Evolutionary conservation across 2,888 invertebrate species (phyloP).

Genomic region (Tupiocoris notatus): DNA sequence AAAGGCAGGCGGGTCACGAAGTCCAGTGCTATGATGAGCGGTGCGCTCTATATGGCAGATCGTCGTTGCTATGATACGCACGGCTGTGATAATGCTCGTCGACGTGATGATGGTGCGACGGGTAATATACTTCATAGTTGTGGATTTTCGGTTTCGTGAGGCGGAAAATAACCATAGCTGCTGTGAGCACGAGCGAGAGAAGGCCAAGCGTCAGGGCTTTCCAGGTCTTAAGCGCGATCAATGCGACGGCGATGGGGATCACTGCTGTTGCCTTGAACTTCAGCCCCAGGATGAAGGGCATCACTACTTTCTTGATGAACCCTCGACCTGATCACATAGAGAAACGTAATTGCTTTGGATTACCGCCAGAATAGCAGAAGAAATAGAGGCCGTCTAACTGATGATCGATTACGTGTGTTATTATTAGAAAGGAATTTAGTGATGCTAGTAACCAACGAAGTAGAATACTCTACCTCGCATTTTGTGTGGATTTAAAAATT

Average conservation of each 20-base stretch:
- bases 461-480: too few species aligned
- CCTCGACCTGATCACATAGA: conserved; percentile 66
- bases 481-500: too few species aligned
- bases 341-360: too few species aligned
- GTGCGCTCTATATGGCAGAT: conserved; percentile 43
- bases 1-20: too few species aligned
- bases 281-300: conserved; percentile 80
- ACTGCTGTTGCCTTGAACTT: conserved; percentile 83
- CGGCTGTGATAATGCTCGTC: conserved; percentile 47
- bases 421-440: too few species aligned
- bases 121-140: conserved; percentile 84
- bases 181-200: conserved; percentile 78
- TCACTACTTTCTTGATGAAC: conserved; percentile 77
- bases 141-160: conserved; percentile 83
- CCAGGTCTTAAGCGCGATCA: conserved; percentile 86
- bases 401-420: too few species aligned
- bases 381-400: too few species aligned
- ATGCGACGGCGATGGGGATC: conserved; percentile 74
- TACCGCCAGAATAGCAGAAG: too few species aligned
- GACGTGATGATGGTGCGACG: conserved; percentile 62
- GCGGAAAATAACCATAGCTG: conserved; percentile 82
- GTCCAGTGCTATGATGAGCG: too few species aligned
- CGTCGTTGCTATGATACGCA: conserved; percentile 1
- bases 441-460: too few species aligned
- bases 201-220: conserved; percentile 83